phyloP scores from a whole-genome alignment of 1,140 invertebrate species.

The Caenorhabditis inopinata region DNA sequence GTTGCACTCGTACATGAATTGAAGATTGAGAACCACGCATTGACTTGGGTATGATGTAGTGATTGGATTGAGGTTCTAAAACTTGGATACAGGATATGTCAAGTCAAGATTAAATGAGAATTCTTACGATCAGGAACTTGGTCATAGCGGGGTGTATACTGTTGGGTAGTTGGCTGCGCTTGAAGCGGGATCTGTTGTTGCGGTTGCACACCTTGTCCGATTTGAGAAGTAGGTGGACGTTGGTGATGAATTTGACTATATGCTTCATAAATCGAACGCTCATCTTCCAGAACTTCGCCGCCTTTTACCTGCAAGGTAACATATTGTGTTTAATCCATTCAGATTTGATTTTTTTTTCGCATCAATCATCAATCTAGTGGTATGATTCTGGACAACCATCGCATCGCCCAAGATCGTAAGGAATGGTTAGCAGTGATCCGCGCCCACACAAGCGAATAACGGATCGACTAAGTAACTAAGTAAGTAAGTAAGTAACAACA shows the following conservation, averaged over 20 bases:
- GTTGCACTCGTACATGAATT: background rate
- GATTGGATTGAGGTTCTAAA: background rate
- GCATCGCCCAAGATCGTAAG: no score
- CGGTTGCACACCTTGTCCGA: background rate
- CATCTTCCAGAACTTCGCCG: background rate
- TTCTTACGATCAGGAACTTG: background rate
- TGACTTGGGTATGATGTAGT: background rate
- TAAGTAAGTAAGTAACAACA: no score
- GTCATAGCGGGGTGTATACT: background rate
- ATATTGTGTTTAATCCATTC: no score
- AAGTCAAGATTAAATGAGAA: background rate
- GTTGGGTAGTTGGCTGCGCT: background rate
- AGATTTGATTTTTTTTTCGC: no score
- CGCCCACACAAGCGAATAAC: no score
- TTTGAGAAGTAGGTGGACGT: background rate
- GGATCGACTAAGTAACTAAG: no score
- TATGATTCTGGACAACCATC: no score
- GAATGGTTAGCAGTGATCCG: no score
- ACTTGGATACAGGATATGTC: background rate
- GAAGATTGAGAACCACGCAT: background rate
- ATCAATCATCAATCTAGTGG: no score
- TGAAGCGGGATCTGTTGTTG: background rate
- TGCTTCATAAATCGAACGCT: background rate
- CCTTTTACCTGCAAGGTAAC: background rate
- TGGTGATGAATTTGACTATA: conserved; percentile 18